These are phyloP conservation scores for Haplotaxodon microlepis DNA, from an alignment of 2,113 vertebrate genomes.

Conservation along the genomic window DNA sequence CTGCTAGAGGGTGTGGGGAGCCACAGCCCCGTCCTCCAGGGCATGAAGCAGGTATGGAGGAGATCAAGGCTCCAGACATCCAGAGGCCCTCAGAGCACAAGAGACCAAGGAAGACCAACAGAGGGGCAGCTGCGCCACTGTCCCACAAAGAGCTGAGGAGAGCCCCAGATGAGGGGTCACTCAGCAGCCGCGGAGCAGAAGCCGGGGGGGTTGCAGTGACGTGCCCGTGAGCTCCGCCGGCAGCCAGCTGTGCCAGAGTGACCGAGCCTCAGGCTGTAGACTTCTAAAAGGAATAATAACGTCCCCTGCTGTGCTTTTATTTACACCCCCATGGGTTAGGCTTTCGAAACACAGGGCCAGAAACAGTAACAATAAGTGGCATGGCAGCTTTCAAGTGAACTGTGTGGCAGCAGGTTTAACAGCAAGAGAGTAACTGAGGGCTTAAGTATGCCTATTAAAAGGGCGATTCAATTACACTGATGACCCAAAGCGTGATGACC, in stretches of 20 bases:
- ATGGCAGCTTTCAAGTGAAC: background rate
- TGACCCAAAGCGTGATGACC: background rate
- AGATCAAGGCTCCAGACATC: accelerated
- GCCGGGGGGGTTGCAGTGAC: background rate
- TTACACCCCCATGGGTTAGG: background rate
- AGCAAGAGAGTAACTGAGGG: background rate
- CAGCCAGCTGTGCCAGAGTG: accelerated
- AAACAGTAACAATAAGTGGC: background rate
- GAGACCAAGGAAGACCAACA: too few species aligned
- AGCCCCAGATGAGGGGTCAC: accelerated
- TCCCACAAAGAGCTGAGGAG: too few species aligned
- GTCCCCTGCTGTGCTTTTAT: background rate
- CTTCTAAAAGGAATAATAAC: background rate
- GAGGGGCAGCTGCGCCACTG: accelerated
- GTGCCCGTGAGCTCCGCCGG: accelerated
- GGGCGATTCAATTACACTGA: background rate
- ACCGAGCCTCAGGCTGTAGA: accelerated
- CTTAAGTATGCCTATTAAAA: background rate
- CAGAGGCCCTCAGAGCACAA: accelerated
- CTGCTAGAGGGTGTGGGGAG: accelerated
- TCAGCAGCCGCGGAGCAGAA: background rate
- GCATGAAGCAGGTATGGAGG: too few species aligned
- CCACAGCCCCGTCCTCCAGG: accelerated
- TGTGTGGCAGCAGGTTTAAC: background rate
- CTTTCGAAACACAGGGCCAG: background rate